A percentile compares a stretch with the other conserved stretches of the same genome.
These are phyloP conservation scores for Aphyosemion australe DNA, from an alignment of 2,113 vertebrate species.

Conservation along the genomic window DNA sequence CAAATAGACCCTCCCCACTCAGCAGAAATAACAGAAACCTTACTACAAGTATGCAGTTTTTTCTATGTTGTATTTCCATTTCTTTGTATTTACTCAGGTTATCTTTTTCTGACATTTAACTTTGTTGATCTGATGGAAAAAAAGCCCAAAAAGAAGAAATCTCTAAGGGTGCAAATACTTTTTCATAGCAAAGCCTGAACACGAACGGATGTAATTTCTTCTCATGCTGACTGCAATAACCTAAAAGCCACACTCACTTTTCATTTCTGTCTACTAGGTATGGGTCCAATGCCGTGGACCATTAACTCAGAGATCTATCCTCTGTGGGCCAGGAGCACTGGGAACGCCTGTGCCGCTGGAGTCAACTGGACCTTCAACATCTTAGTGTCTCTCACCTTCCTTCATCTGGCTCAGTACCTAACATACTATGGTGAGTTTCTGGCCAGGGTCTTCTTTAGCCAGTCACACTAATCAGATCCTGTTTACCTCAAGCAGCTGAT, in stretches of 20 bases:
- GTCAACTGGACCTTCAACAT: constrained; percentile 98
- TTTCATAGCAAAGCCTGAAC: background rate
- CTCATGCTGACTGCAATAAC: too few relatives aligned
- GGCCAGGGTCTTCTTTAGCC: background rate
- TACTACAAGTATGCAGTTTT: too few relatives aligned
- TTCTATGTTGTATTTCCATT: too few relatives aligned
- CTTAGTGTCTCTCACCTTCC: constrained; percentile 93
- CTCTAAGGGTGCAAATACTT: too few relatives aligned
- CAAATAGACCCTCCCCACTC: too few relatives aligned
- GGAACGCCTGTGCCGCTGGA: constrained; percentile 94
- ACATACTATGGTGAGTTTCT: constrained; percentile 90
- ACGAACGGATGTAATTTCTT: background rate
- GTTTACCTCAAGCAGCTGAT: constrained; percentile 9
- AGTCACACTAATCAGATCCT: background rate
- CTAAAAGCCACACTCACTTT: background rate
- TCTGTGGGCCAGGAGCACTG: constrained; percentile 97
- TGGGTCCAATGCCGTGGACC: constrained; percentile 99
- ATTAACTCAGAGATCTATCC: constrained; percentile 99
- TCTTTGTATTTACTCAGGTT: too few relatives aligned
- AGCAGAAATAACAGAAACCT: too few relatives aligned
- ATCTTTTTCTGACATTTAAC: too few relatives aligned
- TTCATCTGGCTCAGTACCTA: constrained; percentile 92
- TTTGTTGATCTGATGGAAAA: too few relatives aligned
- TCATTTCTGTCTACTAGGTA: constrained; percentile 75
- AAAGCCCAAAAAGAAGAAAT: too few relatives aligned